These are phyloP conservation scores for Elgaria multicarinata DNA, from an alignment of 2,113 vertebrate species.

Conservation along the genomic window DNA sequence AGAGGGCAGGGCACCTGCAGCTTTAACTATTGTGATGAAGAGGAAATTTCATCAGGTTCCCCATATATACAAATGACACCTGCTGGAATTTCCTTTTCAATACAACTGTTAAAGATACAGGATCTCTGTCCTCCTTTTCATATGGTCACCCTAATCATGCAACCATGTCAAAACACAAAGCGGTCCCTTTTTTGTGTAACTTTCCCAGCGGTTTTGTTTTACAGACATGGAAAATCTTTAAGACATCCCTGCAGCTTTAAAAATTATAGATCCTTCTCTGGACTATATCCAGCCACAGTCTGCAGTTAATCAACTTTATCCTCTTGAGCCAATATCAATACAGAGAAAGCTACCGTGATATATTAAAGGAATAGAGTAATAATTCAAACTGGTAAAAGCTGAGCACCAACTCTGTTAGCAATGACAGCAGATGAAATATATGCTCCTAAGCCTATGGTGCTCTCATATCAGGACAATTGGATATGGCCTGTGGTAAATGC, in stretches of 20 bases:
- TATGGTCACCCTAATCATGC: too few relatives aligned
- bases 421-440: background rate
- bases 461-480: background rate
- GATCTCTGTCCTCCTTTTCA: too few relatives aligned
- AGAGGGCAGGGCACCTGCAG: too few relatives aligned
- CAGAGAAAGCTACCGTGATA: background rate
- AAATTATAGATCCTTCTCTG: conserved; percentile 3
- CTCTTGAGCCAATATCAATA: conserved; percentile 21
- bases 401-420: background rate
- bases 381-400: background rate
- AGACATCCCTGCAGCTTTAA: background rate
- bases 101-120: too few relatives aligned
- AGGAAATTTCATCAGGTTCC: too few relatives aligned
- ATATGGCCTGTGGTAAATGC: background rate
- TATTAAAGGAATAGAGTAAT: background rate
- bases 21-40: too few relatives aligned
- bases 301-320: conserved; percentile 18
- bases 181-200: background rate
- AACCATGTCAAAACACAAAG: background rate
- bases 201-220: background rate
- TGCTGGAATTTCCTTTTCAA: too few relatives aligned
- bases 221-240: background rate
- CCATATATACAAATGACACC: too few relatives aligned
- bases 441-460: background rate
- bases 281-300: background rate